Evolutionary conservation across 2,797 vertebrate species (phyloP).

Genomic region (Cyclura pinguis): DNA sequence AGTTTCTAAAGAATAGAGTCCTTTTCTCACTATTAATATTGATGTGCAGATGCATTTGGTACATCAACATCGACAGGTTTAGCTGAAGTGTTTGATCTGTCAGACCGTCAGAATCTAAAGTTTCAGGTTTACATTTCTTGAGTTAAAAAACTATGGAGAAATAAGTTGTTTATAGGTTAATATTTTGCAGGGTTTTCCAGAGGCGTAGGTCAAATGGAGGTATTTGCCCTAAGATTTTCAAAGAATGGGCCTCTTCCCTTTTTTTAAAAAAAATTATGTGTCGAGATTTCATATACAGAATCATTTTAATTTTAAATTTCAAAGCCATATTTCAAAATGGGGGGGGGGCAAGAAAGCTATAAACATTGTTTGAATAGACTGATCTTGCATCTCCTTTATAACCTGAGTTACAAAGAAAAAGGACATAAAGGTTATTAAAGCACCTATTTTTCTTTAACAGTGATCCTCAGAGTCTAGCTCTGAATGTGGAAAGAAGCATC

Average conservation of each 20-base stretch:
- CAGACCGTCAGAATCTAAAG: too few species aligned
- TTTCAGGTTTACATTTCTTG: too few species aligned
- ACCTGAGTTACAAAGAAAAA: not conserved
- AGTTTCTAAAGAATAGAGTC: too few species aligned
- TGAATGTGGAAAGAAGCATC: constrained; percentile 42
- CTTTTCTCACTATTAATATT: too few species aligned
- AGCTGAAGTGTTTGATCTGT: too few species aligned
- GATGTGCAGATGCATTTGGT: too few species aligned
- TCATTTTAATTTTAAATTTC: not conserved
- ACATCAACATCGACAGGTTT: too few species aligned
- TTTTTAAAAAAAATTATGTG: not conserved
- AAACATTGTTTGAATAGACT: constrained; percentile 10
- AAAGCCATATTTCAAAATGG: not conserved
- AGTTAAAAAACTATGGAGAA: too few species aligned
- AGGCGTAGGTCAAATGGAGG: not conserved
- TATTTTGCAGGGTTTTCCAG: not conserved
- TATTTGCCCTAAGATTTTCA: not conserved
- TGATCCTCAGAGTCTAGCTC: constrained; percentile 49
- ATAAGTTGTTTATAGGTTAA: not conserved
- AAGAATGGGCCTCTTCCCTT: not conserved
- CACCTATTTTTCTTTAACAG: constrained; percentile 62
- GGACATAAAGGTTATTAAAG: constrained; percentile 58
- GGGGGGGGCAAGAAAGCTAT: not conserved
- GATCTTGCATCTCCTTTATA: constrained; percentile 28
- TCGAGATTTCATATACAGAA: not conserved